These are phyloP conservation scores for Eurytoma californica DNA, from an alignment of 2,888 invertebrate species.

Conservation along the genomic window DNA sequence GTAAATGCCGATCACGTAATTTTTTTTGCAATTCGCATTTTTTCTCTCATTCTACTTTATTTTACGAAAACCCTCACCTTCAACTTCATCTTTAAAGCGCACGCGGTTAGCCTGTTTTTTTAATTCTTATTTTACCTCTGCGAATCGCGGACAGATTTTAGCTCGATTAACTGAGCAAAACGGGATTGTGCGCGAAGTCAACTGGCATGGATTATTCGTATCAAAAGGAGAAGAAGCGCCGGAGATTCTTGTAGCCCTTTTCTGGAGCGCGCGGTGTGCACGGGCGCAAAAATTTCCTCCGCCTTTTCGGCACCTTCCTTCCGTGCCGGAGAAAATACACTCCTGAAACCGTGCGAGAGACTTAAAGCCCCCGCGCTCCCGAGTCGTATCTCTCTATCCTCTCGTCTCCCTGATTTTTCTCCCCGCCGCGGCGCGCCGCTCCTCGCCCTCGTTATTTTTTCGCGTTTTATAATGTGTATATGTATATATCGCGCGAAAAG, in stretches of 20 bases:
- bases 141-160: not conserved
- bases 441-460: constrained; percentile 19
- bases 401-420: constrained; percentile 13
- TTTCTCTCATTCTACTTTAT: too few relatives aligned
- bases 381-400: not conserved
- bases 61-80: too few relatives aligned
- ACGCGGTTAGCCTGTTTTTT: too few relatives aligned
- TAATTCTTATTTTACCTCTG: not conserved
- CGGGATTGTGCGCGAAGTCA: not conserved
- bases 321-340: not conserved
- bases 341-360: constrained; percentile 2
- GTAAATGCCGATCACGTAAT: too few relatives aligned
- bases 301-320: constrained; percentile 4
- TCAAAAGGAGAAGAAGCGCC: constrained; percentile 2
- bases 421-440: not conserved
- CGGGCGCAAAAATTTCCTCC: constrained; percentile 25
- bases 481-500: not conserved
- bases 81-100: too few relatives aligned
- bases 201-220: constrained; percentile 22
- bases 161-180: not conserved
- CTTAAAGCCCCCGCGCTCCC: not conserved
- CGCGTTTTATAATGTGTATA: constrained; percentile 17
- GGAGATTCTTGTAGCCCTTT: not conserved
- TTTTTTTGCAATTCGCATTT: too few relatives aligned
- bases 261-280: not conserved